A percentile compares a stretch with the other conserved stretches of the same genome.
These are phyloP conservation scores for Tromatobia lineatoria DNA, from an alignment of 2,888 invertebrate species.

Conservation along the genomic window DNA sequence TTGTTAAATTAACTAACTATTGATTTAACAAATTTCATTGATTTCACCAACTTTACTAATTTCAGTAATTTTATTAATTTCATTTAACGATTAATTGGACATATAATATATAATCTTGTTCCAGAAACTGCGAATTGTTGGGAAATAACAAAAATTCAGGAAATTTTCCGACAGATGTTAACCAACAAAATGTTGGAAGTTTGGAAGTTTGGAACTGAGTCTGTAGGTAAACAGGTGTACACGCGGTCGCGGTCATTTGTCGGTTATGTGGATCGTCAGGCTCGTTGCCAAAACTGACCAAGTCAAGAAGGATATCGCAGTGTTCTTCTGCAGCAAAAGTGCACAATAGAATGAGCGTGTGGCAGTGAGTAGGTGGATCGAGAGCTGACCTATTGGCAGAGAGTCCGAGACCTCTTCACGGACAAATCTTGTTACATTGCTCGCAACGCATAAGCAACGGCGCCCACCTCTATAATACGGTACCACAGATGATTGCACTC, in stretches of 20 bases:
- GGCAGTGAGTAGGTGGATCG: slow-evolving; percentile 31
- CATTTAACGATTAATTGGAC: too few relatives aligned
- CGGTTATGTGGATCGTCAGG: slow-evolving; percentile 61
- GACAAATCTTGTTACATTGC: slow-evolving; percentile 42
- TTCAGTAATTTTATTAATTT: too few relatives aligned
- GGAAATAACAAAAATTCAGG: too few relatives aligned
- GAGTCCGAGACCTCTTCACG: slow-evolving; percentile 64
- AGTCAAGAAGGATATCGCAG: slow-evolving; percentile 63
- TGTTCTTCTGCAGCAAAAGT: slow-evolving; percentile 29
- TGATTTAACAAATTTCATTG: too few relatives aligned
- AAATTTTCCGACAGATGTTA: background rate
- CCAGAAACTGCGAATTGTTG: too few relatives aligned
- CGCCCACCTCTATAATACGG: slow-evolving; percentile 7
- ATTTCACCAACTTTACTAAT: too few relatives aligned
- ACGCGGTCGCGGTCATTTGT: background rate
- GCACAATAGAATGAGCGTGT: background rate
- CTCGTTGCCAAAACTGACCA: slow-evolving; percentile 69
- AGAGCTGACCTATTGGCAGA: slow-evolving; percentile 56
- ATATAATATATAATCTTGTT: too few relatives aligned
- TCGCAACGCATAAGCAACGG: background rate
- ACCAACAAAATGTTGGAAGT: background rate
- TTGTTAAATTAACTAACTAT: too few relatives aligned
- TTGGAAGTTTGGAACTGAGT: too few relatives aligned
- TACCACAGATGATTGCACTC: slow-evolving; percentile 2
- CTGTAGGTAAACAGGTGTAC: slow-evolving; percentile 51